Conservation (phyloP, 2,797 vertebrate species). For the Gastrophryne carolinensis region DNA sequence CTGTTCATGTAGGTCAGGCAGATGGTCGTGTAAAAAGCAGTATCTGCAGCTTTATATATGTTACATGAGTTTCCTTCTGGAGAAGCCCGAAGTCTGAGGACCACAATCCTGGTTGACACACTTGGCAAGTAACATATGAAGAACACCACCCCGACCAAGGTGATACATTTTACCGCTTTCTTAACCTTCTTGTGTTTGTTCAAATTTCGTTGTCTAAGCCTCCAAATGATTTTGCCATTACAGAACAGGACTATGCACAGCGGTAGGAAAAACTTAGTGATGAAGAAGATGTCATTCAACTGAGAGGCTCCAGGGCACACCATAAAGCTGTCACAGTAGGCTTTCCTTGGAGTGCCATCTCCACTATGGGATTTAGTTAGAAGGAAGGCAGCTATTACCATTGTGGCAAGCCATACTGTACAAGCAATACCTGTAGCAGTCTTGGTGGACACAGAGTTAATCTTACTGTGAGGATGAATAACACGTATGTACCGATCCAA, state of each 20-base stretch:
- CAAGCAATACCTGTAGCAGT: conserved; percentile 54
- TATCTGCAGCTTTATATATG: conserved; percentile 51
- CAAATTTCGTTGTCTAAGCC: conserved; percentile 63
- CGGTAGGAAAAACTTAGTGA: conserved; percentile 66
- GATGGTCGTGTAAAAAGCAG: conserved; percentile 63
- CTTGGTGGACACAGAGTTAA: conserved; percentile 65
- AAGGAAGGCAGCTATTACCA: conserved; percentile 63
- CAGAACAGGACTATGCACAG: conserved; percentile 68
- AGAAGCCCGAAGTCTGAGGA: conserved; percentile 60
- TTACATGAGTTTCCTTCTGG: conserved; percentile 56
- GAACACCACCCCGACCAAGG: conserved; percentile 62
- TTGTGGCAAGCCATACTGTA: conserved; percentile 63
- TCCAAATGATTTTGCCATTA: conserved; percentile 59
- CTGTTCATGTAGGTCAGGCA: conserved; percentile 74
- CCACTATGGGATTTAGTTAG: conserved; percentile 54
- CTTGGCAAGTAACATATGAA: conserved; percentile 70
- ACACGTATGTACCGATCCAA: conserved; percentile 74
- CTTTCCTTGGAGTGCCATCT: rapidly evolving
- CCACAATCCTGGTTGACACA: conserved; percentile 60
- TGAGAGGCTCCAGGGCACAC: conserved; percentile 42
- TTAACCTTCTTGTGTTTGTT: conserved; percentile 59
- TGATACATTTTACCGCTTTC: conserved; percentile 60
- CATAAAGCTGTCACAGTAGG: conserved; percentile 67
- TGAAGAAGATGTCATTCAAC: conserved; percentile 64
- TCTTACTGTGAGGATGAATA: conserved; percentile 67